These are phyloP conservation scores for Antennarius striatus DNA, from an alignment of 2,113 vertebrate genomes.

Conservation along the genomic window DNA sequence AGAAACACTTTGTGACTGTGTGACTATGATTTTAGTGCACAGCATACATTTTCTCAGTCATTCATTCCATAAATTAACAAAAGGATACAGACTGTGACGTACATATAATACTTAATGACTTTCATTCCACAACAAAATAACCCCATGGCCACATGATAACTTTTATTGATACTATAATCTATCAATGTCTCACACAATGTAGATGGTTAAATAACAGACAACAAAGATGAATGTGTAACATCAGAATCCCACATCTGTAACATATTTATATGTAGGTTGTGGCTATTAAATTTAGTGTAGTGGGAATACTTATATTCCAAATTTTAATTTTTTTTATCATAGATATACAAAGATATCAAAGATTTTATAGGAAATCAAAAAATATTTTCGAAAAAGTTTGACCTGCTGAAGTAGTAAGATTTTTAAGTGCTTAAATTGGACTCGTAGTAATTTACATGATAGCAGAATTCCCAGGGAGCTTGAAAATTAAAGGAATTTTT, in stretches of 20 bases:
- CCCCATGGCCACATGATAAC: neutral
- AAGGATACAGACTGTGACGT: neutral
- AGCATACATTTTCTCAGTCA: neutral
- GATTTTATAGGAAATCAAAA: too few relatives aligned
- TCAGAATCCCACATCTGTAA: neutral
- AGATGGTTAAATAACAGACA: too few relatives aligned
- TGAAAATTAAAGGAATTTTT: conserved; percentile 68
- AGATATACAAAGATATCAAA: too few relatives aligned
- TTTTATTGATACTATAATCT: neutral
- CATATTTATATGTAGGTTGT: neutral
- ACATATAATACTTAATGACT: neutral
- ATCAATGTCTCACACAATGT: neutral
- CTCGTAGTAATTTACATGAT: conserved; percentile 35
- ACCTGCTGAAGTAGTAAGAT: conserved; percentile 42
- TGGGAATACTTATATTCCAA: too few relatives aligned
- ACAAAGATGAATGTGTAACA: neutral
- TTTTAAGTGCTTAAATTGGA: conserved; percentile 8
- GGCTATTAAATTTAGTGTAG: neutral
- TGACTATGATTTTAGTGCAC: neutral
- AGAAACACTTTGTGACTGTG: neutral
- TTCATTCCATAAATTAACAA: neutral
- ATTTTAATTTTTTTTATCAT: neutral
- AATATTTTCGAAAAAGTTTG: neutral
- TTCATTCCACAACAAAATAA: neutral
- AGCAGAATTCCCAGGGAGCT: conserved; percentile 57